phyloP scores from a whole-genome alignment of 1,140 invertebrate genomes.

The Zaprionus tsacasi region DNA sequence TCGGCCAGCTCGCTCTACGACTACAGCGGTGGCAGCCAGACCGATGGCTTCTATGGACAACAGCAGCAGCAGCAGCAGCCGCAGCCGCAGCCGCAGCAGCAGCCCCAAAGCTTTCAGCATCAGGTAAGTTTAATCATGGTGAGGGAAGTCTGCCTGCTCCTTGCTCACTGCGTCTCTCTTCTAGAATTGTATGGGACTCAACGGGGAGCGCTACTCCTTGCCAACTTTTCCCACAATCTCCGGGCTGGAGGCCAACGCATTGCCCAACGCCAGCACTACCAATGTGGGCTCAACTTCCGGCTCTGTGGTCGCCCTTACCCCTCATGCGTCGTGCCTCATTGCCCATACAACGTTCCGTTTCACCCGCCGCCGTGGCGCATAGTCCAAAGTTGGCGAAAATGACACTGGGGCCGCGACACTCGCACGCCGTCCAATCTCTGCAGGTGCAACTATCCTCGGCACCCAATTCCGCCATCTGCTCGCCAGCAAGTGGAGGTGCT shows the following conservation, averaged over 20 bases:
- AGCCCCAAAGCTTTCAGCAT: constrained; percentile 61
- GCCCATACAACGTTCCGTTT: constrained; percentile 90
- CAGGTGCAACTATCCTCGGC: constrained; percentile 85
- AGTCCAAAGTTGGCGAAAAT: constrained; percentile 87
- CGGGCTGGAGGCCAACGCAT: constrained; percentile 86
- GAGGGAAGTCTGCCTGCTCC: not conserved
- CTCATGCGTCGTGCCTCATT: constrained; percentile 89
- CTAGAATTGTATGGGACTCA: constrained; percentile 64
- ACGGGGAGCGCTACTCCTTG: constrained; percentile 86
- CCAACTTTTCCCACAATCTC: constrained; percentile 87
- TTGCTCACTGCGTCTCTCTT: not conserved
- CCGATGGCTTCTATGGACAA: constrained; percentile 62
- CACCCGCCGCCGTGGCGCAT: constrained; percentile 87
- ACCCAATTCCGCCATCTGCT: constrained; percentile 88
- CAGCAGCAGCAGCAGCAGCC: constrained; percentile 62
- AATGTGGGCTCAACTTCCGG: constrained; percentile 54
- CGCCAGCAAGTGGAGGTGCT: constrained; percentile 85
- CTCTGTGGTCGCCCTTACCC: constrained; percentile 73
- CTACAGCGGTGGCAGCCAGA: constrained; percentile 53
- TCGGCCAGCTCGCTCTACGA: constrained; percentile 76
- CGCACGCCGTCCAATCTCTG: constrained; percentile 42
- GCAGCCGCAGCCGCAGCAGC: constrained; percentile 64
- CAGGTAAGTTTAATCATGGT: constrained; percentile 57
- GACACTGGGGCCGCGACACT: constrained; percentile 84
- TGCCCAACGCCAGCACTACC: constrained; percentile 14